Evolutionary conservation across 1,140 invertebrate genomes (phyloP).

Genomic region (Drosophila pallidifrons): DNA sequence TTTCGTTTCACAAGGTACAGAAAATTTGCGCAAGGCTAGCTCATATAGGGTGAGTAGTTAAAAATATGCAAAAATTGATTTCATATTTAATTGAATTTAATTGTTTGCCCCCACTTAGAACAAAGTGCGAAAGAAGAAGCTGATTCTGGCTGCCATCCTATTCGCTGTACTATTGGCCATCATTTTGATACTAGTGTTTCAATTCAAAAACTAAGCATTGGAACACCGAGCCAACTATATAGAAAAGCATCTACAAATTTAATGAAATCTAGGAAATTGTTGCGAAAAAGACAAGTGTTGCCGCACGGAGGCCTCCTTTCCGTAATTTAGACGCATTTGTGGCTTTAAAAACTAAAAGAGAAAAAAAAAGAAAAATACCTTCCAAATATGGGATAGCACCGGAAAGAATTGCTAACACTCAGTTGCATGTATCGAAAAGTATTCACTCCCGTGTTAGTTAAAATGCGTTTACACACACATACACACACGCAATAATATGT

Average conservation of each 20-base stretch:
- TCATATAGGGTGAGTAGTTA: slow-evolving; percentile 89
- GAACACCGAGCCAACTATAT: slow-evolving; percentile 11
- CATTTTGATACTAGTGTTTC: slow-evolving; percentile 85
- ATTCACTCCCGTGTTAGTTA: slow-evolving; percentile 44
- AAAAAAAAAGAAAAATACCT: slow-evolving; percentile 23
- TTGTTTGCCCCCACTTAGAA: slow-evolving; percentile 87
- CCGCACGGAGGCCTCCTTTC: slow-evolving; percentile 45
- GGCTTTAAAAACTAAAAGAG: slow-evolving; percentile 61
- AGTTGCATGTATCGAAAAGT: slow-evolving; percentile 57
- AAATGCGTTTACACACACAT: slow-evolving; percentile 40
- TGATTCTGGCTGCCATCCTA: slow-evolving; percentile 90
- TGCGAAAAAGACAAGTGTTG: slow-evolving; percentile 77
- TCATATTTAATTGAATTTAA: background rate
- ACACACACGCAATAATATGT: slow-evolving; percentile 55
- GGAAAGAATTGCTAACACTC: slow-evolving; percentile 34
- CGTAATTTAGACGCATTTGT: slow-evolving; percentile 66
- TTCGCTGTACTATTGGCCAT: slow-evolving; percentile 89
- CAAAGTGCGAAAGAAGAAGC: slow-evolving; percentile 94
- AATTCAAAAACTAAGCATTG: slow-evolving; percentile 74
- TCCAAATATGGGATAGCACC: slow-evolving; percentile 51
- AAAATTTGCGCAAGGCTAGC: slow-evolving; percentile 92
- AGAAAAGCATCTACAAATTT: slow-evolving; percentile 27
- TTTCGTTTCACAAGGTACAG: slow-evolving; percentile 92
- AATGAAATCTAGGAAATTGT: slow-evolving; percentile 66
- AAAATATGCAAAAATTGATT: slow-evolving; percentile 2